These are phyloP conservation scores for Ptychadena robeensis DNA, from an alignment of 2,797 vertebrate species.

Conservation along the genomic window DNA sequence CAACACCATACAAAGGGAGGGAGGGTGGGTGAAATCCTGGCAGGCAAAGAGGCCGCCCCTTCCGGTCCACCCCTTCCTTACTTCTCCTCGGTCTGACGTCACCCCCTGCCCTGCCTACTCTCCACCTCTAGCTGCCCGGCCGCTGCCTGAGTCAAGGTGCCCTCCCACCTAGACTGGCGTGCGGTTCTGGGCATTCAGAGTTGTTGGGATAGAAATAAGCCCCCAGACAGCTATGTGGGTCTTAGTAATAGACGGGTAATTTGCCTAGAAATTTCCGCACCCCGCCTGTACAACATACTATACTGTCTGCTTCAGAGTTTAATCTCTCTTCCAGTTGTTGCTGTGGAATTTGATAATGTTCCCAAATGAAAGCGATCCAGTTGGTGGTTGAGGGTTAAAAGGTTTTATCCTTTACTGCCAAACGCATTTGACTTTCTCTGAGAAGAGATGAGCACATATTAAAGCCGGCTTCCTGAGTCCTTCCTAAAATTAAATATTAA, in stretches of 20 bases:
- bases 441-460: constrained; percentile 19
- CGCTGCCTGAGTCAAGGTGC: too few species aligned
- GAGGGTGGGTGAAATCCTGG: too few species aligned
- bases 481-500: constrained; percentile 40
- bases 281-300: neutral
- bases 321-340: constrained; percentile 10
- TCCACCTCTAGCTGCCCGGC: too few species aligned
- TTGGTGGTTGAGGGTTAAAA: constrained; percentile 23
- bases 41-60: too few species aligned
- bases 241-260: neutral
- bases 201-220: too few species aligned
- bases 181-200: too few species aligned
- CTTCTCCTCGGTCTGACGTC: too few species aligned
- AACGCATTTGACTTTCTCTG: constrained; percentile 11
- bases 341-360: constrained; percentile 1
- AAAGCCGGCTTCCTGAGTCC: constrained; percentile 17
- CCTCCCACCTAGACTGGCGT: too few species aligned
- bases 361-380: constrained; percentile 12
- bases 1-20: too few species aligned
- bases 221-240: neutral
- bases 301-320: constrained; percentile 6
- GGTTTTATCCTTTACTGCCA: constrained; percentile 18
- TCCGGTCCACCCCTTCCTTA: too few species aligned
- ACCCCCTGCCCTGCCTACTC: too few species aligned
- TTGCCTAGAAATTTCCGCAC: neutral